A percentile compares a stretch with the other conserved stretches of the same genome.
phyloP scores from a whole-genome alignment of 1,140 invertebrate genomes.

The Lethrus apterus region DNA sequence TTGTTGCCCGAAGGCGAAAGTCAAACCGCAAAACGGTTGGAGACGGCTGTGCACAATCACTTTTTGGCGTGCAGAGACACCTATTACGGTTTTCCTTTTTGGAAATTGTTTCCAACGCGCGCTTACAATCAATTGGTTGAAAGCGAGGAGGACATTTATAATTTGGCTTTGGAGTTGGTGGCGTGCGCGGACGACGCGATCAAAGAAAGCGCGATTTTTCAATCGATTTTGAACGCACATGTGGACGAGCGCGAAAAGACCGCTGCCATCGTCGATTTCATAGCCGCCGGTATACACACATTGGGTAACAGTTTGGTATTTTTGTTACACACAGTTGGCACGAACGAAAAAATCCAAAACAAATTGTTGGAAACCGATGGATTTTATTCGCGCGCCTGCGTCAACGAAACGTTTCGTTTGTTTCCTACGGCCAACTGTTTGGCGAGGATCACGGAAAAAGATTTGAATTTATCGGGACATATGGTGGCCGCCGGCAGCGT shows the following conservation, averaged over 20 bases:
- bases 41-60: constrained; percentile 62
- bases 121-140: constrained; percentile 63
- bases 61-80: constrained; percentile 70
- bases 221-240: constrained; percentile 62
- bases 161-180: constrained; percentile 72
- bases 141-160: constrained; percentile 75
- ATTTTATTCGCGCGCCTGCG: constrained; percentile 63
- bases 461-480: constrained; percentile 70
- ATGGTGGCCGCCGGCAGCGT: constrained; percentile 74
- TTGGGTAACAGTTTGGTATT: constrained; percentile 76
- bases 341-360: constrained; percentile 29
- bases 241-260: constrained; percentile 74
- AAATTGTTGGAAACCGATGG: constrained; percentile 56
- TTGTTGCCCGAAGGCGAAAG: constrained; percentile 55
- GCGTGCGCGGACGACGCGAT: constrained; percentile 58
- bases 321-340: constrained; percentile 70
- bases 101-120: constrained; percentile 70
- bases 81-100: constrained; percentile 73
- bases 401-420: constrained; percentile 78
- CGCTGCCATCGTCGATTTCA: constrained; percentile 77
- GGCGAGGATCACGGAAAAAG: constrained; percentile 68
- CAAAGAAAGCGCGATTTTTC: constrained; percentile 58
- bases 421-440: constrained; percentile 78
- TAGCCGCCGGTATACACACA: constrained; percentile 73
- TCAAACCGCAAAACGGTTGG: constrained; percentile 49